Conservation (phyloP, 2,888 invertebrate genomes). For the Leptinotarsa haldemani region DNA sequence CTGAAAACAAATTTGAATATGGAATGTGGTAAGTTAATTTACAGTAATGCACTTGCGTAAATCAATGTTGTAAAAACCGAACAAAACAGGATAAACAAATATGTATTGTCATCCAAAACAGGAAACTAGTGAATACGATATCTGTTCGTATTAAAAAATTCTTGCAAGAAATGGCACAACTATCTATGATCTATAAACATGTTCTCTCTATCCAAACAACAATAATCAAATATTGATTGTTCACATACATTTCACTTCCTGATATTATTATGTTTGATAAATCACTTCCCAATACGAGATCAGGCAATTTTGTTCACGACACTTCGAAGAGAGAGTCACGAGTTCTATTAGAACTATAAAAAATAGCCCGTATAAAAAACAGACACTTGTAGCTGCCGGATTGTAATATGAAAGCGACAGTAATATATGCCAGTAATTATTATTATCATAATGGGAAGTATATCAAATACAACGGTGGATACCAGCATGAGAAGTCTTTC, state of each 20-base stretch:
- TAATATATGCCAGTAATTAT: constrained; percentile 30
- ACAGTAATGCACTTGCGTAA: too few relatives aligned
- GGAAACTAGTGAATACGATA: constrained; percentile 2
- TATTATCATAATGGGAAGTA: constrained; percentile 27
- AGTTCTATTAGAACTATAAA: constrained; percentile 5
- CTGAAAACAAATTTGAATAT: too few relatives aligned
- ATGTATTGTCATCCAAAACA: constrained; percentile 4
- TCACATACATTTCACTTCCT: constrained; percentile 46
- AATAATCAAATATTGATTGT: constrained; percentile 47
- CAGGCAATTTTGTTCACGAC: constrained; percentile 34
- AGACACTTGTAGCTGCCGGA: constrained; percentile 26
- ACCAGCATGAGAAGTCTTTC: not conserved
- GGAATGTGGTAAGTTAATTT: too few relatives aligned
- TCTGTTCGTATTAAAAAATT: constrained; percentile 8
- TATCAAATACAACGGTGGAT: constrained; percentile 7
- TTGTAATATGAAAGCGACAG: constrained; percentile 38
- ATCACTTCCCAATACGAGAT: constrained; percentile 44
- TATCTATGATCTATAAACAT: constrained; percentile 44
- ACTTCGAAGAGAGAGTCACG: constrained; percentile 3
- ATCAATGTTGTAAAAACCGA: not conserved
- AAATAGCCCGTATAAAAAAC: constrained; percentile 22
- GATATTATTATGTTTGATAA: constrained; percentile 40
- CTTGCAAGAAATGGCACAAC: constrained; percentile 15
- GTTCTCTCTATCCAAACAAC: constrained; percentile 46
- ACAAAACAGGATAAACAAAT: not conserved